A percentile compares a stretch with the other conserved stretches of the same genome.
These are phyloP conservation scores for Brenthis daphne DNA, from an alignment of 2,888 invertebrate genomes.

Conservation along the genomic window DNA sequence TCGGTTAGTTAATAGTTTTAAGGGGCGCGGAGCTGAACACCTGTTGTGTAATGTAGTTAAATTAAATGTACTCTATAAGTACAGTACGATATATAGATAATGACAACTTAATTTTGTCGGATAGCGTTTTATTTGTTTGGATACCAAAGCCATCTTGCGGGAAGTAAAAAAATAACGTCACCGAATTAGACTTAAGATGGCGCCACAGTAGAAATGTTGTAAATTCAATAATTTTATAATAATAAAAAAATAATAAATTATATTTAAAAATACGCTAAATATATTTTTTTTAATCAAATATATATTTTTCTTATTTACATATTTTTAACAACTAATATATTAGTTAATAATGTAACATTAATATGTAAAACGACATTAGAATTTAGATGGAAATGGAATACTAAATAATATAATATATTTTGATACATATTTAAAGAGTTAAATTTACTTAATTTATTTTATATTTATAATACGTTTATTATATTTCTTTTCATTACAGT, in stretches of 20 bases:
- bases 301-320: neutral
- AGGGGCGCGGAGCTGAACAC: constrained; percentile 43
- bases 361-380: neutral
- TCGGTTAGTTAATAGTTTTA: constrained; percentile 5
- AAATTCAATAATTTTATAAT: too few relatives aligned
- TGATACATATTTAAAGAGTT: neutral
- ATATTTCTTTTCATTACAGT: too few relatives aligned
- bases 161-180: constrained; percentile 1
- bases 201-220: neutral
- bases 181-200: constrained; percentile 4
- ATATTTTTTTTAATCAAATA: neutral
- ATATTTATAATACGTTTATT: too few relatives aligned
- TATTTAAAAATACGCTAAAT: neutral
- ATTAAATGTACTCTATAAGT: constrained; percentile 24
- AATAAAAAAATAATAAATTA: too few relatives aligned
- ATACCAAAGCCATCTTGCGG: constrained; percentile 18
- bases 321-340: too few relatives aligned
- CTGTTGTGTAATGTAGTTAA: constrained; percentile 46
- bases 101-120: constrained; percentile 18
- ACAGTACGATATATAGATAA: neutral
- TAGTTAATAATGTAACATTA: too few relatives aligned
- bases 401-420: neutral
- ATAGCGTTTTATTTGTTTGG: constrained; percentile 17
- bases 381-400: too few relatives aligned
- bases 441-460: too few relatives aligned